A percentile compares a stretch with the other conserved stretches of the same genome.
phyloP scores from a whole-genome alignment of 1,140 invertebrate genomes.

The Cotesia glomerata region DNA sequence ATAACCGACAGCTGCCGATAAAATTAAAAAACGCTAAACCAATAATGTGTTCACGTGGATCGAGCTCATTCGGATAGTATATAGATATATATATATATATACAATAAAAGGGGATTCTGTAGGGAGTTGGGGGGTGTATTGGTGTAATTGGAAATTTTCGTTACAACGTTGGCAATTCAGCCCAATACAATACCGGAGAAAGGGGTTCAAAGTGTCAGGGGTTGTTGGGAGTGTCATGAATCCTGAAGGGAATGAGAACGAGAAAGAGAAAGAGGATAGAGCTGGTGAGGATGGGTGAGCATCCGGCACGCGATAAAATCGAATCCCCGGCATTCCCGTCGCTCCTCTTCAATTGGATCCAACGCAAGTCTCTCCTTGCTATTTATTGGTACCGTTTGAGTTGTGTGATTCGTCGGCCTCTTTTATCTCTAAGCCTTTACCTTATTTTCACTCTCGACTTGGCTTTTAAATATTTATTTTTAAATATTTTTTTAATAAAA shows the following conservation, averaged over 20 bases:
- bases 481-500: no score
- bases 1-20: background rate
- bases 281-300: background rate
- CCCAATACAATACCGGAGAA: background rate
- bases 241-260: no score
- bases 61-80: constrained; percentile 6
- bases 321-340: constrained; percentile 16
- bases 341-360: constrained; percentile 7
- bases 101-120: no score
- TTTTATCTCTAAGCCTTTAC: no score
- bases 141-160: constrained; percentile 24
- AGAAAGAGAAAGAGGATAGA: background rate
- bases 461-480: no score
- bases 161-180: constrained; percentile 16
- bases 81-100: no score
- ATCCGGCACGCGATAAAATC: constrained; percentile 20
- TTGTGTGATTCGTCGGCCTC: no score
- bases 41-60: constrained; percentile 9
- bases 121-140: no score
- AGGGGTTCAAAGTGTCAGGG: no score
- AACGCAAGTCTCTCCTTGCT: background rate
- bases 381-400: constrained; percentile 7
- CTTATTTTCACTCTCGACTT: no score
- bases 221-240: background rate
- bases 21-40: background rate